Evolutionary conservation across 2,113 vertebrate species (phyloP).

Genomic region (Prolemur simus): DNA sequence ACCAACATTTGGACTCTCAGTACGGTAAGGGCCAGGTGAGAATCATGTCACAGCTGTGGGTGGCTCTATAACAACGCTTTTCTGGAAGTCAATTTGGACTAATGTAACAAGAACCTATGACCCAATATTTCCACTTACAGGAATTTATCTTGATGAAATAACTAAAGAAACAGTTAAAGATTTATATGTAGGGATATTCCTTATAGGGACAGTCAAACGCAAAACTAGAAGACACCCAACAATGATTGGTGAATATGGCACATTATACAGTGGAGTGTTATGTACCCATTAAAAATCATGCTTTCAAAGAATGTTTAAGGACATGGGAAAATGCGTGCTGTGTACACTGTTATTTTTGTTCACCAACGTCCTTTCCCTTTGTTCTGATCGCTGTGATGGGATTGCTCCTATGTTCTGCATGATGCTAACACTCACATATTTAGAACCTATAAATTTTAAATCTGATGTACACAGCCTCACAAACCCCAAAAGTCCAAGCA

Average conservation of each 20-base stretch:
- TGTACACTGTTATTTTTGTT: background rate
- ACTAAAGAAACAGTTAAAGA: background rate
- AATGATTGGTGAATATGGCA: background rate
- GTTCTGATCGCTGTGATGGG: background rate
- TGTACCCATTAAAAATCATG: background rate
- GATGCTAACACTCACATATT: background rate
- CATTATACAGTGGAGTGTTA: background rate
- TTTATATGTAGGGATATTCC: background rate
- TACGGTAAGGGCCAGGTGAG: background rate
- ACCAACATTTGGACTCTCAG: background rate
- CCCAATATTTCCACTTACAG: background rate
- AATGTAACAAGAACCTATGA: background rate
- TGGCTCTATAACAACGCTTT: background rate
- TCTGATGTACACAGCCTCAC: background rate
- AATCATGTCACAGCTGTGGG: background rate
- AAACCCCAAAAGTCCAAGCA: background rate
- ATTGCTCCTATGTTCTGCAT: background rate
- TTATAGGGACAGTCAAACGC: background rate
- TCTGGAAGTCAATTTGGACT: background rate
- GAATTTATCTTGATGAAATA: conserved; percentile 26
- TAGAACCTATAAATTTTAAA: background rate
- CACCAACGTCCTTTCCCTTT: background rate
- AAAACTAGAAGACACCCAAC: background rate
- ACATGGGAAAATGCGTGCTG: background rate
- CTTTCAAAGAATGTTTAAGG: conserved; percentile 12